Conservation (phyloP, 92 coral and sea anemone species). For the Scolanthus callimorphus region DNA sequence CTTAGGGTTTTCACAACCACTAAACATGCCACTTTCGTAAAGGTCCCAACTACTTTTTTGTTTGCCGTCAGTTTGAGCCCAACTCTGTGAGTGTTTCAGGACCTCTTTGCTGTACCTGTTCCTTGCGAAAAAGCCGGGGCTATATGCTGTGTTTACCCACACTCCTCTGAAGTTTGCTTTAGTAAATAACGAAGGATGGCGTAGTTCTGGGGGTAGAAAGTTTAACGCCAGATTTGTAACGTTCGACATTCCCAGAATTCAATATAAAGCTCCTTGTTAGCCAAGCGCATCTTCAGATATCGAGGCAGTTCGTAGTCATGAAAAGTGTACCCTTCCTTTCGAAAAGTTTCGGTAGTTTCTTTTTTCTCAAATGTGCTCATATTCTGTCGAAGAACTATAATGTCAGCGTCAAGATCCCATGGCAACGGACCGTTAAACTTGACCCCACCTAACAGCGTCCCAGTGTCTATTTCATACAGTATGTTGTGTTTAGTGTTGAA, state of each 20-base stretch:
- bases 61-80: constrained; percentile 8
- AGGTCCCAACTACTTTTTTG: constrained; percentile 12
- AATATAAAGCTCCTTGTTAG: constrained; percentile 4
- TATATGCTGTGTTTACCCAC: constrained; percentile 28
- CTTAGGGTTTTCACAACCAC: constrained; percentile 14
- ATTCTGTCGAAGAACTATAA: constrained; percentile 5
- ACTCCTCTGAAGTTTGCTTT: constrained; percentile 22
- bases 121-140: constrained; percentile 36
- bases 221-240: constrained; percentile 6
- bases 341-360: constrained; percentile 15
- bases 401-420: constrained; percentile 49
- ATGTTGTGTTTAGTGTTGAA: constrained; percentile 22
- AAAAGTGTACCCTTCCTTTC: constrained; percentile 18
- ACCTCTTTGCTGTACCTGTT: constrained; percentile 44
- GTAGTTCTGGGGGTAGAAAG: constrained; percentile 43
- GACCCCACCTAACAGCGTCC: constrained; percentile 34
- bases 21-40: constrained; percentile 19
- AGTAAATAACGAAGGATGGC: constrained; percentile 9
- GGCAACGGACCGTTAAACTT: constrained; percentile 43
- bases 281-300: no score
- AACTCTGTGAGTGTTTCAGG: constrained; percentile 46
- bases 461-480: constrained; percentile 37
- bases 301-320: constrained; percentile 11
- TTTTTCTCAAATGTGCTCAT: constrained; percentile 10
- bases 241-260: constrained; percentile 11